Conservation (phyloP, 2,888 invertebrate species). For the Epistrophe grossulariae region DNA sequence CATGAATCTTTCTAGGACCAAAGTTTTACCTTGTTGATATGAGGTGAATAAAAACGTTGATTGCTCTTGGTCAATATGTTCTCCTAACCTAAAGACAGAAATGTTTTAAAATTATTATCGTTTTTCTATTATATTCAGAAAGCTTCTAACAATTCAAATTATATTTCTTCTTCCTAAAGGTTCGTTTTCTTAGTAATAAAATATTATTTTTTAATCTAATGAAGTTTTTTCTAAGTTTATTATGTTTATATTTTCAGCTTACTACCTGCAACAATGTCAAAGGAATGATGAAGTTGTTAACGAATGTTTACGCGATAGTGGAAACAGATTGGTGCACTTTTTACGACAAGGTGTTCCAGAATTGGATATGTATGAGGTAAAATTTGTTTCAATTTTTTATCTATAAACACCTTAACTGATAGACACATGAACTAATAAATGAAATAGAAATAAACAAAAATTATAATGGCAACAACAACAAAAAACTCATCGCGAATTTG, state of each 20-base stretch:
- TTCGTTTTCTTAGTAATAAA: no score
- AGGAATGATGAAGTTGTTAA: conserved; percentile 89
- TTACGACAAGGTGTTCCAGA: conserved; percentile 91
- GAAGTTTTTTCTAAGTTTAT: no score
- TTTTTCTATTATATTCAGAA: no score
- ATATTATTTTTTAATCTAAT: no score
- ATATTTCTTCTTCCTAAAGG: no score
- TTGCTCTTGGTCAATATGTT: no score
- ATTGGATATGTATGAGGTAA: conserved; percentile 87
- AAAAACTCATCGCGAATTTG: not conserved
- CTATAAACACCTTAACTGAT: not conserved
- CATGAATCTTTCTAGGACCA: no score
- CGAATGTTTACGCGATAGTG: conserved; percentile 89
- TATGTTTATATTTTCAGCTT: conserved; percentile 84
- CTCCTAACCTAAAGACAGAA: no score
- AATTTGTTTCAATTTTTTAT: not conserved
- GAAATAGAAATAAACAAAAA: not conserved
- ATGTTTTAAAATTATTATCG: no score
- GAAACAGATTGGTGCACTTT: conserved; percentile 89
- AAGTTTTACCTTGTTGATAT: no score
- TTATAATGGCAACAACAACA: not conserved
- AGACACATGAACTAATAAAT: not conserved
- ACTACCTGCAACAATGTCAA: conserved; percentile 91
- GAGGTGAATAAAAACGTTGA: no score
- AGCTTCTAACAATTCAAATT: no score